Evolutionary conservation across 2,888 invertebrate species (phyloP), one percentile per base, ranked within the genome.

Genomic region (Chymomyza caudatula): DNA sequence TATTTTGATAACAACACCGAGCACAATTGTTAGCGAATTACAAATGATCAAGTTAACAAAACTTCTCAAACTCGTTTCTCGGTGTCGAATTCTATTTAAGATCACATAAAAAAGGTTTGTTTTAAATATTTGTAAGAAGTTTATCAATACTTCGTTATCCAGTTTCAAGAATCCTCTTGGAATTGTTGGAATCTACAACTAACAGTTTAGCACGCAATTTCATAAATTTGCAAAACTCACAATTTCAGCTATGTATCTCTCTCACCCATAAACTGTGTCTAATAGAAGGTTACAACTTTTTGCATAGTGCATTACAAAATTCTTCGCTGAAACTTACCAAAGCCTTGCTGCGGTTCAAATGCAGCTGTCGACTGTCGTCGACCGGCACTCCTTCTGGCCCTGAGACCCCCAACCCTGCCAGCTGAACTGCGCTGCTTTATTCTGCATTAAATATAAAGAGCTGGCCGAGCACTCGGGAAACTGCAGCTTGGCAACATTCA

Each of bases 401-500:
- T n/a, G n/a, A n/a, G n/a, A n/a, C n/a, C 49, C 49, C 3, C 49
- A 19, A 19, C 20, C 20, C 55, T 19, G 23, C n/a, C 13, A 1
- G 4, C 15, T 47, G 4, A 0, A 15, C 15, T 17, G 44, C 4
- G 29, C 29, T 37, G 4, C 29, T 37, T 37, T 11, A 37, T 37
- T 37, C 11, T 37, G 29, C 29, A 37, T 37, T 37, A 47, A 47
- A 47, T 17, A 15, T 17, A 47, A 47, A 17, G 44, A 19, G 23
- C 20, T 11, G 43, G 13, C 57, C 11, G 44, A 15, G 17, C 44
- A 20, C 49, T 22, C 56, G 23, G 53, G 63, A 61, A 47, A 15
- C n/a, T 17, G 58, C 67, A 63, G 59, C 78, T 80, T 69, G 74
- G 47, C 79, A 73, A 74, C 78, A 82, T 86, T 86, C 86, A 86